Conservation (phyloP, 2,797 vertebrate genomes). For the Remorina albescens region DNA sequence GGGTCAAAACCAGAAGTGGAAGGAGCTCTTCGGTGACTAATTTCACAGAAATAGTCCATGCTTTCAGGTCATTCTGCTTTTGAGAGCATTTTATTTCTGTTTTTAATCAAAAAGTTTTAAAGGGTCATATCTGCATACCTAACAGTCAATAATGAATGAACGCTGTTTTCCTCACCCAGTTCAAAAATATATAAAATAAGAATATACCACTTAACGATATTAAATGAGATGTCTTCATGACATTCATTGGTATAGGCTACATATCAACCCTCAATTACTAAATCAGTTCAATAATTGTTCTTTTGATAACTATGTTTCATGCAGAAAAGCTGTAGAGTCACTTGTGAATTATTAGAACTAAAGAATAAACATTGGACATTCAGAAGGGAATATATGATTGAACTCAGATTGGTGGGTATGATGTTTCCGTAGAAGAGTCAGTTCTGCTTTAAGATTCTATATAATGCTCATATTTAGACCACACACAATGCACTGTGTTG, state of each 20-base stretch:
- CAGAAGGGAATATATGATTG: neutral
- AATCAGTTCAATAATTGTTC: neutral
- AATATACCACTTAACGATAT: neutral
- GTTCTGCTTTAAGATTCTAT: neutral
- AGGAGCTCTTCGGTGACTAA: conserved; percentile 32
- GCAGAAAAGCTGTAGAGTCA: neutral
- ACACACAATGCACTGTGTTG: conserved; percentile 10
- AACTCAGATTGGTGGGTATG: neutral
- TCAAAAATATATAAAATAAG: neutral
- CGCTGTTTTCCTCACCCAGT: neutral
- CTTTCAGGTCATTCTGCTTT: conserved; percentile 6
- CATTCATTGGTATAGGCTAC: neutral
- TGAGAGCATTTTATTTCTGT: neutral
- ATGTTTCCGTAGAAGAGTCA: neutral
- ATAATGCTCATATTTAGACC: conserved; percentile 12
- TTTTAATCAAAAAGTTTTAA: neutral
- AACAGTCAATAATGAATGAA: too few relatives aligned
- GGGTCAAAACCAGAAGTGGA: conserved; percentile 59
- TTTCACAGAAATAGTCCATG: conserved; percentile 10
- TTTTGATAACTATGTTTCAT: neutral
- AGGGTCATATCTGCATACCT: neutral
- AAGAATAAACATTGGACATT: neutral
- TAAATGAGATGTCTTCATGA: neutral
- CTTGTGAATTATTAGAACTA: neutral
- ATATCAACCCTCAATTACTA: neutral